Percentiles rank a stretch among this genome's conserved stretches.
Evolutionary conservation across 2,888 invertebrate genomes (phyloP).

Genomic region (Isoperla grammatica): DNA sequence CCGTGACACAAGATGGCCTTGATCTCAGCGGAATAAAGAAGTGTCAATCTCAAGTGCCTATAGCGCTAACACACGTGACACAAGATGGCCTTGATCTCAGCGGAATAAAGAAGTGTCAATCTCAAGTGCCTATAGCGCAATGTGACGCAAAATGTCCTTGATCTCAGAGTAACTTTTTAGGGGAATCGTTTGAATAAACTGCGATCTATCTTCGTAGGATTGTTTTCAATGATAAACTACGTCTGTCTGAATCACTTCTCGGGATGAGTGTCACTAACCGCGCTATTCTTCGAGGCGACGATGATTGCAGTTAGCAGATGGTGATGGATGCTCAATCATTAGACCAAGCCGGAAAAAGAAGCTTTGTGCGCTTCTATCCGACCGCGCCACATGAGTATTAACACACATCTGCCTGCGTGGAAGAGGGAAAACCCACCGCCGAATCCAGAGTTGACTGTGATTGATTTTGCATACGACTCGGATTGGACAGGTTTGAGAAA

Average conservation of each 20-base stretch:
- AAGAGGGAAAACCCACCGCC: neutral
- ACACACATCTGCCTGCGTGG: constrained; percentile 12
- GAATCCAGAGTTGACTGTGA: constrained; percentile 36
- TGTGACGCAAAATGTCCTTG: no score
- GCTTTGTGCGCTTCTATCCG: constrained; percentile 14
- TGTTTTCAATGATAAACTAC: constrained; percentile 8
- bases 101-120: no score
- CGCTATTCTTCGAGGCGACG: neutral
- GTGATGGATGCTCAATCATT: constrained; percentile 10
- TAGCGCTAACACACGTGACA: no score
- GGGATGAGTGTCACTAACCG: constrained; percentile 3
- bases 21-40: no score
- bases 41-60: no score
- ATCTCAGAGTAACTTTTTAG: neutral
- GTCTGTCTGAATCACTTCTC: constrained; percentile 3
- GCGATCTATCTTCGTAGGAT: no score
- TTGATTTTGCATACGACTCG: constrained; percentile 47
- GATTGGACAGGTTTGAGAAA: constrained; percentile 47
- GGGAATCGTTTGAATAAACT: neutral
- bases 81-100: no score
- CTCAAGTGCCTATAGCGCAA: no score
- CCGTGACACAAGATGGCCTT: no score
- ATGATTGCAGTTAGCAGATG: constrained; percentile 11
- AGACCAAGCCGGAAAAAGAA: constrained; percentile 4
- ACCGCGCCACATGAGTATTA: neutral